Evolutionary conservation across 2,888 invertebrate genomes (phyloP).

Genomic region (Nymphalis polychloros): DNA sequence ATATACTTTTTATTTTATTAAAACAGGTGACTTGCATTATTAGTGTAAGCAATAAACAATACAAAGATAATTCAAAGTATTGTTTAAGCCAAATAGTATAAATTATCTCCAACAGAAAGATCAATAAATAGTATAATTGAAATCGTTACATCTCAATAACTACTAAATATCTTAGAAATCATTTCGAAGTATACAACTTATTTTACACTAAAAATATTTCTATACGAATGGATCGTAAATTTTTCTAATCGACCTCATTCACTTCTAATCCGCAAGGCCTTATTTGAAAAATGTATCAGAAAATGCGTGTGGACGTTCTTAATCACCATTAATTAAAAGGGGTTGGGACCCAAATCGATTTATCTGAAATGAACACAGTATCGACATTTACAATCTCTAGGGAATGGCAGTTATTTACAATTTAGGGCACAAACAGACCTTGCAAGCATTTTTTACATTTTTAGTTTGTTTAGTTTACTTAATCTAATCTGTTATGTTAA

Average conservation of each 20-base stretch:
- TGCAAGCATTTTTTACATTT: too few species aligned
- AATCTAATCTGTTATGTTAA: too few species aligned
- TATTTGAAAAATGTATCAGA: slow-evolving; percentile 19
- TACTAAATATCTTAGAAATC: not conserved
- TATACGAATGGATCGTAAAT: not conserved
- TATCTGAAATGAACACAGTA: slow-evolving; percentile 23
- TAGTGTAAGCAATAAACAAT: too few species aligned
- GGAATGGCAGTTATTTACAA: not conserved
- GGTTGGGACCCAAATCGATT: slow-evolving; percentile 25
- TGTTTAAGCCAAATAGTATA: too few species aligned
- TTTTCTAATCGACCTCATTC: slow-evolving; percentile 1
- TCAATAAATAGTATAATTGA: too few species aligned
- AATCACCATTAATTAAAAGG: slow-evolving; percentile 34
- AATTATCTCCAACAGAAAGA: too few species aligned
- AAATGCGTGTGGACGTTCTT: slow-evolving; percentile 16
- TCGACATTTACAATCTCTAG: slow-evolving; percentile 18
- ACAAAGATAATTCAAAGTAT: too few species aligned
- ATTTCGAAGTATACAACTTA: not conserved
- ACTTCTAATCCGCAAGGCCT: slow-evolving; percentile 4
- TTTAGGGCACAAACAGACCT: not conserved
- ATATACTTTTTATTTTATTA: too few species aligned
- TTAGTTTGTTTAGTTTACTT: too few species aligned
- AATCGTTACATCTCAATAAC: too few species aligned
- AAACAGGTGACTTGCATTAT: too few species aligned
- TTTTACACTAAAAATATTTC: not conserved